These are phyloP conservation scores for Sturnus vulgaris DNA, from an alignment of 2,113 vertebrate species.

Conservation along the genomic window DNA sequence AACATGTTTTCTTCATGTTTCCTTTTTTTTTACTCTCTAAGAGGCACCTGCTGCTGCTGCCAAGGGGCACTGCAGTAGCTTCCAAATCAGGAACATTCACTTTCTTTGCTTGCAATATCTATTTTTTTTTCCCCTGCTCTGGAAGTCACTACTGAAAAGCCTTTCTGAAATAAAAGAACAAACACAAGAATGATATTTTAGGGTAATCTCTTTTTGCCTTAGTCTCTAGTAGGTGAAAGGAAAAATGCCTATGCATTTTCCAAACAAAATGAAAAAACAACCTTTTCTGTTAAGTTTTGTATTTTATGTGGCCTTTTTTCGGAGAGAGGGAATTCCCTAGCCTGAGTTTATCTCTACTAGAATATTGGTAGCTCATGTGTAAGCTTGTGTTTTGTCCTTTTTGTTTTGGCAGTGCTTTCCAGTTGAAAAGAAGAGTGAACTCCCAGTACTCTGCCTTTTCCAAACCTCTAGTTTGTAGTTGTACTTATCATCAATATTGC, in stretches of 20 bases:
- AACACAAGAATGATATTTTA: neutral
- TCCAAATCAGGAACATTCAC: neutral
- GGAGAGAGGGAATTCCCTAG: neutral
- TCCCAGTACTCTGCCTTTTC: slow-evolving; percentile 31
- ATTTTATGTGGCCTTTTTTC: neutral
- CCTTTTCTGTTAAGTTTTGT: neutral
- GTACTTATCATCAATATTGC: slow-evolving; percentile 69
- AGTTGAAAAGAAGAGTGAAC: slow-evolving; percentile 59
- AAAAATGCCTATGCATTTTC: neutral
- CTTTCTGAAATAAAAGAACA: slow-evolving; percentile 10
- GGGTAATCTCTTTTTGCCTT: neutral
- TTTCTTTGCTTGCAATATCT: neutral
- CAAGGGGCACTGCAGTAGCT: slow-evolving; percentile 5
- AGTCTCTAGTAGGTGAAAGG: neutral
- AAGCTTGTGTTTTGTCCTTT: slow-evolving; percentile 43
- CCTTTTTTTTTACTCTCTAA: slow-evolving; percentile 1
- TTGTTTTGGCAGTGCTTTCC: slow-evolving; percentile 33
- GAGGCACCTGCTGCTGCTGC: slow-evolving; percentile 45
- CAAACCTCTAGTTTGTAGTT: slow-evolving; percentile 62
- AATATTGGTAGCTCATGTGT: neutral
- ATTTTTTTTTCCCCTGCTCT: neutral
- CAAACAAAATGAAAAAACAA: neutral
- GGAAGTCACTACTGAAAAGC: neutral
- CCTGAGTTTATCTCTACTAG: neutral
- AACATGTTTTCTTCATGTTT: slow-evolving; percentile 18